Evolutionary conservation across 1,140 invertebrate species (phyloP), one percentile per base, ranked within the genome.

Genomic region (Calliopsis andreniformis): DNA sequence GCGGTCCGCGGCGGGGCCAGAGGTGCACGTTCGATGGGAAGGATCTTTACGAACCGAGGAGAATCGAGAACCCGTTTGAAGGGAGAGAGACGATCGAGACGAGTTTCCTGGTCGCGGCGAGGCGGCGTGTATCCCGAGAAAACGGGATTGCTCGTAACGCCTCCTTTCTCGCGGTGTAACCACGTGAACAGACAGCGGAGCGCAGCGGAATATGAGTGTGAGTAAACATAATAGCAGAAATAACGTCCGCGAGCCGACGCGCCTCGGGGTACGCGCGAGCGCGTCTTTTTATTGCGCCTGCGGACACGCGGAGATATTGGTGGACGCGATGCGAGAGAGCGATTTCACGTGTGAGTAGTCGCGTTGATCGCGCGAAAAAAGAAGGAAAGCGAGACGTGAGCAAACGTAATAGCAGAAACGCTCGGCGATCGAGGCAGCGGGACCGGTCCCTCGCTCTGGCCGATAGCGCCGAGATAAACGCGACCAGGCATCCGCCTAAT

Each of bases 11-110:
- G 16, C n/a, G 43, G 45, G 35, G 55, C 58, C 64, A 69, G 53
- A 67, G 58, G 42, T 53, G 56, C 32, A 42, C n/a, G 39, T 28
- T 43, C 42, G 47, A 42, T 64, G 43, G 72, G 53, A 61, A 78
- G 77, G 78, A 86, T 76, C 85, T 84, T 86, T 87, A 87, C 82
- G 80, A 85, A 87, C 83, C 86, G 85, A 86, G 81, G 80, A 89
- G 84, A 87, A 89, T 87, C 87, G 87, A 85, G 83, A 87, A 89
- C 84, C 87, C 84, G 87, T 87, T 88, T 72, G 35, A 10, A 39
- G 35, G 10, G 35, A 39, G 80, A 75, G 49, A 67, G 61, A 66
- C 79, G 79, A 78, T 80, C 71, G 73, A 51, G 66, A 86, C 85
- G 84, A 83, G 85, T 80, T 86, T 84, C 84, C 80, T 82, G 78